Conservation (phyloP, 2,797 vertebrate species). For the Helicolenus hilgendorfi region DNA sequence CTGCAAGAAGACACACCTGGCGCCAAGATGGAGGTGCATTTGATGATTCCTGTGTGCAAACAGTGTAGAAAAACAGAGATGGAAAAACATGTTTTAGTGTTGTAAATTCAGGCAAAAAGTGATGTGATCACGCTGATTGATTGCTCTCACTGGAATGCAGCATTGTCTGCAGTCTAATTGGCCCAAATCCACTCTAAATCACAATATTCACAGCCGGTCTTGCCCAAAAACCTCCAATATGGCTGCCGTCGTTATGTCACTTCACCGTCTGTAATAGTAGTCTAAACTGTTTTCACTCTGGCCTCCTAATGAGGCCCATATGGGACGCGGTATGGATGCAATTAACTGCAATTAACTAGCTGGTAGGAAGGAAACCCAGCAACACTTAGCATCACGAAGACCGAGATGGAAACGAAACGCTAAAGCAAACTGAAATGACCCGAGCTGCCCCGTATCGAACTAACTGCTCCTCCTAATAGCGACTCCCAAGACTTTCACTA, state of each 20-base stretch:
- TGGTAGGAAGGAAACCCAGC: not conserved
- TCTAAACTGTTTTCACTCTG: conserved; percentile 22
- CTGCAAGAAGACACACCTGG: conserved; percentile 60
- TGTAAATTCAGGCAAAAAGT: not conserved
- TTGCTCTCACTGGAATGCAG: not conserved
- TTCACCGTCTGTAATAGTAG: conserved; percentile 8
- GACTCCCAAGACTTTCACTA: not conserved
- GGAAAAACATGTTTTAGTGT: not conserved
- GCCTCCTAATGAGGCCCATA: conserved; percentile 58
- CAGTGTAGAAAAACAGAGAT: not conserved
- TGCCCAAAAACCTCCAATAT: conserved; percentile 14
- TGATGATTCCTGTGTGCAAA: conserved; percentile 3
- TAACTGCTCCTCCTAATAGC: not conserved
- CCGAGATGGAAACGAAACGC: not conserved
- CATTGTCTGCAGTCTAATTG: not conserved
- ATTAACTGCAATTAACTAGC: conserved; percentile 46
- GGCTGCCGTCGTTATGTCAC: conserved; percentile 4
- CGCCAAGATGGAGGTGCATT: conserved; percentile 35
- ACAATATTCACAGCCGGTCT: conserved; percentile 35
- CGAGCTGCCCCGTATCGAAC: not conserved
- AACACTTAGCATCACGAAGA: not conserved
- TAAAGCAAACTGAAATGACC: not conserved
- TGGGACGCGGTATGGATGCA: conserved; percentile 23
- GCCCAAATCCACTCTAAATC: conserved; percentile 19
- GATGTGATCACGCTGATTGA: conserved; percentile 2